These are phyloP conservation scores for Falco naumanni DNA, from an alignment of 2,797 vertebrate genomes.

Conservation along the genomic window DNA sequence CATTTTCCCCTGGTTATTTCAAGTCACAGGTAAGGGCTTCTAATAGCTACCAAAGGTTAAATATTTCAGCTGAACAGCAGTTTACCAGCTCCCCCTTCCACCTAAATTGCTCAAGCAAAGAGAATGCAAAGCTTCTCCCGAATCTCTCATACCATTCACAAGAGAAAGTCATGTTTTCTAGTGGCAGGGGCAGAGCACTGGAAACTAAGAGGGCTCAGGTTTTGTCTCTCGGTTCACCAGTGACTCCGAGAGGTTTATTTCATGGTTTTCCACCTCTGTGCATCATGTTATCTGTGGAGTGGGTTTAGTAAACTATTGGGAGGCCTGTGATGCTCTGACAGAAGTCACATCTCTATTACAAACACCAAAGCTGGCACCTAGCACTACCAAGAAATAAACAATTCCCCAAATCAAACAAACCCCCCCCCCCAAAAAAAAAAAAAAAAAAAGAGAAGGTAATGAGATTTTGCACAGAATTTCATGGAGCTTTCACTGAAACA, in stretches of 20 bases:
- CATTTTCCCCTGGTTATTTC: not conserved
- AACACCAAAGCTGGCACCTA: not conserved
- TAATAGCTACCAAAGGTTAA: slow-evolving; percentile 3
- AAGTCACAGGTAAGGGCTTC: not conserved
- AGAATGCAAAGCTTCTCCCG: not conserved
- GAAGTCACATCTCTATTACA: not conserved
- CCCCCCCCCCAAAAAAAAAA: too few species aligned
- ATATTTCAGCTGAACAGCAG: not conserved
- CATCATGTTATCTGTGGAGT: not conserved
- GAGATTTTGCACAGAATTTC: slow-evolving; percentile 44
- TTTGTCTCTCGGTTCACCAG: not conserved
- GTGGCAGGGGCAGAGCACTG: not conserved
- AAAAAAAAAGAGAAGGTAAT: slow-evolving; percentile 4
- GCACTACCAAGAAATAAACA: slow-evolving; percentile 1
- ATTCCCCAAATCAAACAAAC: not conserved
- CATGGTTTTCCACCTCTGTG: not conserved
- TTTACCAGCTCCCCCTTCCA: not conserved
- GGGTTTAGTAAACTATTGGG: not conserved
- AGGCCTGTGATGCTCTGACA: not conserved
- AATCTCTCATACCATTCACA: not conserved
- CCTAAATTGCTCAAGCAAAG: not conserved
- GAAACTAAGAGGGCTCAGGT: not conserved
- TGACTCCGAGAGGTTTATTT: not conserved
- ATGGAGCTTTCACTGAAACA: slow-evolving; percentile 1
- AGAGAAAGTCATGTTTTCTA: not conserved